Evolutionary conservation across 2,888 invertebrate species (phyloP).

Genomic region (Tanypteryx hageni): DNA sequence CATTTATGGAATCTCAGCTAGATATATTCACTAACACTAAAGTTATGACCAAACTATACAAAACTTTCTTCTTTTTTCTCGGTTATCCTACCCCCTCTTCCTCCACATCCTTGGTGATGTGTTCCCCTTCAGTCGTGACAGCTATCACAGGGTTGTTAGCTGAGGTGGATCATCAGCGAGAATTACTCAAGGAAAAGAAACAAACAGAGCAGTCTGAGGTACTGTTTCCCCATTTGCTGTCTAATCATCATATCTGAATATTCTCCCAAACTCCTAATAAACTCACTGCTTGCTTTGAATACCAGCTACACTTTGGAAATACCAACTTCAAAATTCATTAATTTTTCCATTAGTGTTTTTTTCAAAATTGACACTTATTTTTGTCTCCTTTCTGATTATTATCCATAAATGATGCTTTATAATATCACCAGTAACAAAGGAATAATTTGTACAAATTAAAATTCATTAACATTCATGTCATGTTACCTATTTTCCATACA

Average conservation of each 20-base stretch:
- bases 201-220: slow-evolving; percentile 68
- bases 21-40: too few species aligned
- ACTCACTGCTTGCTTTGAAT: slow-evolving; percentile 38
- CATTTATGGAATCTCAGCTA: too few species aligned
- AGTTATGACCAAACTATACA: slow-evolving; percentile 10
- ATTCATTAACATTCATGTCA: too few species aligned
- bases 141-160: slow-evolving; percentile 88
- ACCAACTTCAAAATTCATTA: slow-evolving; percentile 4
- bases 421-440: too few species aligned
- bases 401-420: not conserved
- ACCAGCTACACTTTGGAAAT: not conserved
- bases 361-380: not conserved
- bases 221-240: slow-evolving; percentile 52
- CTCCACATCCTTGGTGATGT: slow-evolving; percentile 36
- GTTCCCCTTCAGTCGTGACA: slow-evolving; percentile 81
- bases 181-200: slow-evolving; percentile 74
- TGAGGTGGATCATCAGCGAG: slow-evolving; percentile 87
- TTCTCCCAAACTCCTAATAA: not conserved
- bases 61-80: slow-evolving; percentile 50
- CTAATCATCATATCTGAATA: slow-evolving; percentile 8
- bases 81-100: slow-evolving; percentile 6
- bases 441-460: too few species aligned
- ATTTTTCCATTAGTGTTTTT: slow-evolving; percentile 12
- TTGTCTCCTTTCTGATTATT: slow-evolving; percentile 20
- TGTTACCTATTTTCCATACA: too few species aligned